Percentiles rank a stretch among this genome's conserved stretches.
phyloP scores from a whole-genome alignment of 2,797 vertebrate genomes.

The Molossus alvarezi region DNA sequence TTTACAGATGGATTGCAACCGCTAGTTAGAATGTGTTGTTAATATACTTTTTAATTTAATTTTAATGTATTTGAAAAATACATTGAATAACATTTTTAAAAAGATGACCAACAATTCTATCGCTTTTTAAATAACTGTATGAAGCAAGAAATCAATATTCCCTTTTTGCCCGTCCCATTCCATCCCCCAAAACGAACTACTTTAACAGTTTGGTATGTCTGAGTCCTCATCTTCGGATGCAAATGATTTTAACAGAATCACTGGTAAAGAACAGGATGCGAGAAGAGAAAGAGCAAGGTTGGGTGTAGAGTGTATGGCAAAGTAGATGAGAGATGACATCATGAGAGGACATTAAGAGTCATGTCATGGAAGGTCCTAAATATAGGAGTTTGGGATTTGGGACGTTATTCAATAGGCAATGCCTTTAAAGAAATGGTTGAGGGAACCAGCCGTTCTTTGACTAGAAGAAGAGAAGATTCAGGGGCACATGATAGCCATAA shows the following conservation, averaged over 20 bases:
- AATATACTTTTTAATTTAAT: slow-evolving; percentile 29
- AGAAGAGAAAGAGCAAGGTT: neutral
- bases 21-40: neutral
- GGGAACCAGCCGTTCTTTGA: slow-evolving; percentile 7
- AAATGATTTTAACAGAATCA: slow-evolving; percentile 42
- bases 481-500: neutral
- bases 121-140: slow-evolving; percentile 2
- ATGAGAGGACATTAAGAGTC: neutral
- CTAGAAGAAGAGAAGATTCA: neutral
- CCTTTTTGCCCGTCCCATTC: neutral
- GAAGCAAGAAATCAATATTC: neutral
- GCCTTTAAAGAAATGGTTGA: slow-evolving; percentile 9
- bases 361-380: neutral
- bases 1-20: neutral
- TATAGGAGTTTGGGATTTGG: neutral
- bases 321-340: neutral
- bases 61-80: slow-evolving; percentile 23
- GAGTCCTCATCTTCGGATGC: neutral
- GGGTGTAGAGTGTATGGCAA: too few relatives aligned
- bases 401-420: neutral
- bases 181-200: neutral
- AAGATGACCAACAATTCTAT: slow-evolving; percentile 31
- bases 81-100: neutral
- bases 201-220: neutral
- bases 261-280: neutral